Evolutionary conservation across 2,113 vertebrate genomes (phyloP).

Genomic region (Noctilio leporinus): DNA sequence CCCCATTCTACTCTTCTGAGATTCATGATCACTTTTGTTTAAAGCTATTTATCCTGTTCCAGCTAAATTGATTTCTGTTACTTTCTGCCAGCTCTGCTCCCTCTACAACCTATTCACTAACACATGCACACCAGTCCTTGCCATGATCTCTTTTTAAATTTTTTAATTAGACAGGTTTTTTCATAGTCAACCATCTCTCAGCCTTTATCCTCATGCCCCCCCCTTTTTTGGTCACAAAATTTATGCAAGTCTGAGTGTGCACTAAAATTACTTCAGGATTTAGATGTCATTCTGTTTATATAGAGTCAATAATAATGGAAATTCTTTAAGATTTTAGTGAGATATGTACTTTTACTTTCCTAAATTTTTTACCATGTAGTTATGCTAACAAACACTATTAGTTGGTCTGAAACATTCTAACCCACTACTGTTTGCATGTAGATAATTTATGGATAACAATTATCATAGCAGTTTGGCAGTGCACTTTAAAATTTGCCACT

Average conservation of each 20-base stretch:
- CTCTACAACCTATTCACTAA: not conserved
- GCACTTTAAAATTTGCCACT: conserved; percentile 22
- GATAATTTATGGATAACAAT: conserved; percentile 7
- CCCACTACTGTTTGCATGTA: not conserved
- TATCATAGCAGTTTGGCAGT: not conserved
- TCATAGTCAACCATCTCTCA: not conserved
- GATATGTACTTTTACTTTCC: conserved; percentile 29
- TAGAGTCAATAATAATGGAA: not conserved
- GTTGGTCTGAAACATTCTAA: conserved; percentile 14
- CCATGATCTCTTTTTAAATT: not conserved
- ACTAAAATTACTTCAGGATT: conserved; percentile 40
- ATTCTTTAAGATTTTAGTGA: conserved; percentile 8
- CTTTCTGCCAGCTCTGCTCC: not conserved
- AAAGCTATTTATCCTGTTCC: not conserved
- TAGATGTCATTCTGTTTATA: not conserved
- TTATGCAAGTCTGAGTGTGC: conserved; percentile 15
- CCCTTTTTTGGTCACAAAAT: not conserved
- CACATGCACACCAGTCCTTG: not conserved
- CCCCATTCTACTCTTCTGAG: not conserved
- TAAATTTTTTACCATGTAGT: not conserved
- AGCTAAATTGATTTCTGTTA: not conserved
- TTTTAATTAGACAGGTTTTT: not conserved
- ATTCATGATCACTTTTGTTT: conserved; percentile 18
- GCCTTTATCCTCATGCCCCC: not conserved
- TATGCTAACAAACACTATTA: conserved; percentile 1